Percentiles rank a stretch among this genome's conserved stretches.
phyloP scores from a whole-genome alignment of 2,113 vertebrate species.

The Arothron firmamentum region DNA sequence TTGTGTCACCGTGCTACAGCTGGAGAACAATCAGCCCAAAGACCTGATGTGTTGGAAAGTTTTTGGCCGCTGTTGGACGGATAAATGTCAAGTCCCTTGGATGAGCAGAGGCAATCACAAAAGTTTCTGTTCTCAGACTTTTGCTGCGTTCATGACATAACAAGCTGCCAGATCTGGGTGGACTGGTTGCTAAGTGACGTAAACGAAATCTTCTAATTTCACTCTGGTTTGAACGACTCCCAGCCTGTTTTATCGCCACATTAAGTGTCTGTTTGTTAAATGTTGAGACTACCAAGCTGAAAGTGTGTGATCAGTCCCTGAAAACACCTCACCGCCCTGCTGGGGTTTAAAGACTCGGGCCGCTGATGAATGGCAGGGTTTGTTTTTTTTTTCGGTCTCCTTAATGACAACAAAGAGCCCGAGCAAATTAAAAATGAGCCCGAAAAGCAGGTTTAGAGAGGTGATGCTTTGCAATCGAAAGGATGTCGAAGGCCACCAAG shows the following conservation, averaged over 20 bases:
- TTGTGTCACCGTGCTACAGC: slow-evolving; percentile 61
- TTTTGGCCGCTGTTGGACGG: slow-evolving; percentile 59
- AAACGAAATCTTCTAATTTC: slow-evolving; percentile 63
- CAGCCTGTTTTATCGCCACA: slow-evolving; percentile 62
- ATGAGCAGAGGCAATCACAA: slow-evolving; percentile 56
- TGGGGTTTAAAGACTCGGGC: slow-evolving; percentile 18
- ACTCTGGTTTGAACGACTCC: slow-evolving; percentile 34
- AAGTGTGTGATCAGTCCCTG: slow-evolving; percentile 9
- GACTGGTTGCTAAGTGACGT: slow-evolving; percentile 55
- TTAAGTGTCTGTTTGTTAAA: slow-evolving; percentile 50
- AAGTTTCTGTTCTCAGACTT: slow-evolving; percentile 42
- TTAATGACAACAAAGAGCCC: slow-evolving; percentile 33
- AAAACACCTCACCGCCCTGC: slow-evolving; percentile 15
- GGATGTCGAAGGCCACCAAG: slow-evolving; percentile 52
- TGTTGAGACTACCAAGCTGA: neutral
- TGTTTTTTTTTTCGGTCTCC: slow-evolving; percentile 27
- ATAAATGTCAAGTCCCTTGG: slow-evolving; percentile 60
- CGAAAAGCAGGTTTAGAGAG: slow-evolving; percentile 55
- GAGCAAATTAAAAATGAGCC: slow-evolving; percentile 48
- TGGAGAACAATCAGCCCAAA: slow-evolving; percentile 39
- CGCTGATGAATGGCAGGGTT: slow-evolving; percentile 27
- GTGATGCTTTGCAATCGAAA: slow-evolving; percentile 58
- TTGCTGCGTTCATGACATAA: slow-evolving; percentile 62
- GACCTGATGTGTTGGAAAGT: slow-evolving; percentile 38
- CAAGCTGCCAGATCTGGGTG: slow-evolving; percentile 54